These are phyloP conservation scores for Rhyacophila brunnea DNA, from an alignment of 1,140 invertebrate species.

Conservation along the genomic window DNA sequence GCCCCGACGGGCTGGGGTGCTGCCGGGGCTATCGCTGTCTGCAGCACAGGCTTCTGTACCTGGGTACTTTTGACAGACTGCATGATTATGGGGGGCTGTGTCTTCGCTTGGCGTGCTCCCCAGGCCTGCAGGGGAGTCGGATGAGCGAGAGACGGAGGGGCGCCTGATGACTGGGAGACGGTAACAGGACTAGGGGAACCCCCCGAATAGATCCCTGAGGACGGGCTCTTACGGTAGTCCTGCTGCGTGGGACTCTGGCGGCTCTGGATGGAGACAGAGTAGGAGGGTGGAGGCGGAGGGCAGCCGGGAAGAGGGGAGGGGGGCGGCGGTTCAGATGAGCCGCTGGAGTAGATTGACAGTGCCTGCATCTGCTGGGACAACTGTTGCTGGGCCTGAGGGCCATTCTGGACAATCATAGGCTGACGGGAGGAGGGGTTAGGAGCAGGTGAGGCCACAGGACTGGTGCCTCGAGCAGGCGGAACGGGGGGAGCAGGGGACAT, in stretches of 20 bases:
- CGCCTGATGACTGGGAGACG: slow-evolving; percentile 60
- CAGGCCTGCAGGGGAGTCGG: slow-evolving; percentile 74
- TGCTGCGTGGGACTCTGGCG: slow-evolving; percentile 80
- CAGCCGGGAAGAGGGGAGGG: slow-evolving; percentile 68
- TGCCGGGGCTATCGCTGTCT: slow-evolving; percentile 88
- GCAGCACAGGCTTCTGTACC: slow-evolving; percentile 89
- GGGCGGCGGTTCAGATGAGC: slow-evolving; percentile 70
- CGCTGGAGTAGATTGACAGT: slow-evolving; percentile 67
- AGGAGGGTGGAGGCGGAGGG: slow-evolving; percentile 79
- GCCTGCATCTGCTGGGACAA: slow-evolving; percentile 84
- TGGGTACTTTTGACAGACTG: slow-evolving; percentile 93
- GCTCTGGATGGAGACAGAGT: slow-evolving; percentile 81
- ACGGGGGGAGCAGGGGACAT: slow-evolving; percentile 75
- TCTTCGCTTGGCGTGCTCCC: slow-evolving; percentile 78
- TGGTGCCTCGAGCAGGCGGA: slow-evolving; percentile 69
- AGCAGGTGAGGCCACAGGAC: slow-evolving; percentile 62
- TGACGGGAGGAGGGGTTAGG: slow-evolving; percentile 55
- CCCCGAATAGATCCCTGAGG: slow-evolving; percentile 78
- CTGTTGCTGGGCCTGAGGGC: slow-evolving; percentile 80
- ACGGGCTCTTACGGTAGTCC: slow-evolving; percentile 74
- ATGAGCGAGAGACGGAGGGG: slow-evolving; percentile 64
- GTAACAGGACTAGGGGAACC: slow-evolving; percentile 79
- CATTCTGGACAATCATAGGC: slow-evolving; percentile 80
- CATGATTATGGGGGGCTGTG: slow-evolving; percentile 92
- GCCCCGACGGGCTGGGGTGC: slow-evolving; percentile 62